phyloP scores from a whole-genome alignment of 1,140 invertebrate species.

The Aphis craccivora region DNA sequence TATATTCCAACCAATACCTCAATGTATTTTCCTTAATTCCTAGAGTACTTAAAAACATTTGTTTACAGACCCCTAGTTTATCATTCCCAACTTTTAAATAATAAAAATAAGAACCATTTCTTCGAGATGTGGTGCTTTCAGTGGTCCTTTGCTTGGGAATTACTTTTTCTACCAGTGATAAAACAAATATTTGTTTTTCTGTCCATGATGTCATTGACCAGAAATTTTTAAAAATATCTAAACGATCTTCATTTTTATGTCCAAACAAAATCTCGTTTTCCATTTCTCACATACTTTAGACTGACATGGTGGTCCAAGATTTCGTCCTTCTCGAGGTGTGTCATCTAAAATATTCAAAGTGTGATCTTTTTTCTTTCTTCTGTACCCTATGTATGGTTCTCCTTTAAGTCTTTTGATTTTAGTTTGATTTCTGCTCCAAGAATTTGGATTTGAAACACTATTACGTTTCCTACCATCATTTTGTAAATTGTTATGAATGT shows the following conservation, averaged over 20 bases:
- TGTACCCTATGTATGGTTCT: background rate
- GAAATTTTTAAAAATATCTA: background rate
- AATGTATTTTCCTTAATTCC: background rate
- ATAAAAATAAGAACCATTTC: background rate
- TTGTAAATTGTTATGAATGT: background rate
- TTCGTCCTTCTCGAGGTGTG: background rate
- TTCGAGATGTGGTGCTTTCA: background rate
- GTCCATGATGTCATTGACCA: background rate
- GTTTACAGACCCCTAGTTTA: background rate
- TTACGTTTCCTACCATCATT: constrained; percentile 18
- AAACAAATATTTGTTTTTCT: background rate
- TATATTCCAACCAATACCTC: background rate
- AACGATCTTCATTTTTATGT: background rate
- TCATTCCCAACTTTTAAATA: background rate
- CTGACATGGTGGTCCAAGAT: background rate
- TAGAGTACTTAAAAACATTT: background rate
- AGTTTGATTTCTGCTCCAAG: background rate
- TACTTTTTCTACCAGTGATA: background rate
- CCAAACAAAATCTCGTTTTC: background rate
- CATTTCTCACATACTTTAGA: background rate
- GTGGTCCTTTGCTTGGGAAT: background rate
- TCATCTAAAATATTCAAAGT: background rate
- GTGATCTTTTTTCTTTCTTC: background rate
- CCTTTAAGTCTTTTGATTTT: background rate
- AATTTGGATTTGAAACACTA: background rate